A percentile compares a stretch with the other conserved stretches of the same genome.
These are phyloP conservation scores for Archivesica marissinica DNA, from an alignment of 1,140 invertebrate species.

Conservation along the genomic window DNA sequence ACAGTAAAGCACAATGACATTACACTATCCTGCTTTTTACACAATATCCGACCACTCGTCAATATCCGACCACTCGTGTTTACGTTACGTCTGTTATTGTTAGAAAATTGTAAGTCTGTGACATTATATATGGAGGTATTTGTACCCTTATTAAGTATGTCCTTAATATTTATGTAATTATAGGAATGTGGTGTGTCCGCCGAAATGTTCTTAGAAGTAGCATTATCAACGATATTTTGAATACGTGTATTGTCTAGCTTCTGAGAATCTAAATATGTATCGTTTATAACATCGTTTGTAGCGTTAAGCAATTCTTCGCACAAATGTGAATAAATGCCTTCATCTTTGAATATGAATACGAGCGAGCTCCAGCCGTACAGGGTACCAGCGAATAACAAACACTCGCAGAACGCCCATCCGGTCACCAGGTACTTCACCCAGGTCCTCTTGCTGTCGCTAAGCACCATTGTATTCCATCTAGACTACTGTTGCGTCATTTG, in stretches of 20 bases:
- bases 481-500: neutral
- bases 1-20: conserved; percentile 72
- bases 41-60: conserved; percentile 8
- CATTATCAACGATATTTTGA: no score
- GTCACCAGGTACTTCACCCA: conserved; percentile 39
- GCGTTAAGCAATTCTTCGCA: conserved; percentile 11
- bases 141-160: neutral
- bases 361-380: conserved; percentile 72
- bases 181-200: neutral
- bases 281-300: neutral
- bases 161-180: neutral
- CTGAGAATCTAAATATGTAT: neutral
- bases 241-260: neutral
- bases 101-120: neutral
- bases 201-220: neutral
- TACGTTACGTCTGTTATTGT: neutral
- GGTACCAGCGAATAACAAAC: conserved; percentile 65
- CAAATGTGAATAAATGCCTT: conserved; percentile 58
- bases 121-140: neutral
- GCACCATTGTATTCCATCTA: conserved; percentile 11
- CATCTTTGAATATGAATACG: conserved; percentile 66
- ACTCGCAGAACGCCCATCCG: conserved; percentile 65
- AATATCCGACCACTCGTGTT: no score
- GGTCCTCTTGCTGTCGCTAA: neutral
- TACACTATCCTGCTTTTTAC: conserved; percentile 63